phyloP scores from a whole-genome alignment of 1,140 invertebrate species.

The Holcopasites calliopsidis region DNA sequence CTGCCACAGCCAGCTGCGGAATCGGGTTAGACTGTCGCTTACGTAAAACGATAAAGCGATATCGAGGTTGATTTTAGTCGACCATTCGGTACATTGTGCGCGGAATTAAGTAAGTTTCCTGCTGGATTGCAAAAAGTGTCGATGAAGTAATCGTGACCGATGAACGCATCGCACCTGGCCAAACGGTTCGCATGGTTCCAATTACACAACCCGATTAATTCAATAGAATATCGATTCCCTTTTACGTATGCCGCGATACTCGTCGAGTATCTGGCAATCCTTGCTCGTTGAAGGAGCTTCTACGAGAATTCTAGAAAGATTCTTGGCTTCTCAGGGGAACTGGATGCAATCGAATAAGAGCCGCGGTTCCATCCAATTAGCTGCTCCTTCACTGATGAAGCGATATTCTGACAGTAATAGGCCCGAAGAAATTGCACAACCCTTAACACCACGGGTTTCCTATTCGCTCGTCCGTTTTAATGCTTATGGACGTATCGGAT shows the following conservation, averaged over 20 bases:
- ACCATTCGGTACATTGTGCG: background rate
- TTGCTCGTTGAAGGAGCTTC: background rate
- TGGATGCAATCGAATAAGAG: conserved; percentile 36
- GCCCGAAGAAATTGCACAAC: conserved; percentile 50
- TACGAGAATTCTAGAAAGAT: background rate
- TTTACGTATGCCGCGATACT: background rate
- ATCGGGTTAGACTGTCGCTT: conserved; percentile 24
- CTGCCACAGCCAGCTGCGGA: background rate
- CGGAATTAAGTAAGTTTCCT: background rate
- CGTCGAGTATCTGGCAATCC: background rate
- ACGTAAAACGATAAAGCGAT: conserved; percentile 41
- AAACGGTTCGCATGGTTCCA: background rate
- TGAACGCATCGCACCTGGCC: background rate
- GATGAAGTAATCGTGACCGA: background rate
- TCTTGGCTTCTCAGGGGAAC: background rate
- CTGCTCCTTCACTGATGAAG: conserved; percentile 6
- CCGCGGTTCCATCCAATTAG: conserved; percentile 45
- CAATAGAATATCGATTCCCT: background rate
- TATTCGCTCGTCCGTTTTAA: conserved; percentile 19
- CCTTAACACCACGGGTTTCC: conserved; percentile 39
- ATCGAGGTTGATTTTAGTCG: background rate
- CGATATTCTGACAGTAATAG: conserved; percentile 28
- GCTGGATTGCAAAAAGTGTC: background rate
- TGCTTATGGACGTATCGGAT: conserved; percentile 10
- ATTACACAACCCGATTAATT: background rate